Evolutionary conservation across 2,797 vertebrate genomes (phyloP).

Genomic region (Gadopsis bispinosus): DNA sequence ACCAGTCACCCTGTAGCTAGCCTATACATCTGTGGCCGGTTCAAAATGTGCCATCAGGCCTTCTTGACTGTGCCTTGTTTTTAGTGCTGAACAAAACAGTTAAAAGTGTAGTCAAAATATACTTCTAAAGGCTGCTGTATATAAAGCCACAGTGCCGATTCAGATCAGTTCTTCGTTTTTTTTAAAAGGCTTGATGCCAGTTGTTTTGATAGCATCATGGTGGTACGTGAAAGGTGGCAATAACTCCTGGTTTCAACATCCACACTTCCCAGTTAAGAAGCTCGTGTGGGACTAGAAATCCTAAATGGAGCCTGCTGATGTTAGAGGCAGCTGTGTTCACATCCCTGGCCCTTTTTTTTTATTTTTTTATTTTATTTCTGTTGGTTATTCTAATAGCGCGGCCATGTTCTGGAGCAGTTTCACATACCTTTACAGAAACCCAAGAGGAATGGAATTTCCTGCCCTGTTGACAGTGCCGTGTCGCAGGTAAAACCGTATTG

Average conservation of each 20-base stretch:
- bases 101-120: conserved; percentile 48
- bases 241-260: not conserved
- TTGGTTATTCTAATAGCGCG: not conserved
- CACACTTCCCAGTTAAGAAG: not conserved
- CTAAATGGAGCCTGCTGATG: not conserved
- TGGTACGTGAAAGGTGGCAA: conserved; percentile 43
- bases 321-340: not conserved
- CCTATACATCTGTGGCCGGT: not conserved
- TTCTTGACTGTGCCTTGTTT: conserved; percentile 17
- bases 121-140: conserved; percentile 11
- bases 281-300: not conserved
- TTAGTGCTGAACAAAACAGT: conserved; percentile 21
- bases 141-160: conserved; percentile 29
- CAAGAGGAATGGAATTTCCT: conserved; percentile 62
- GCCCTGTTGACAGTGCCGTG: conserved; percentile 18
- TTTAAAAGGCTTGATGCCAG: conserved; percentile 3
- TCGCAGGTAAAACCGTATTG: conserved; percentile 52
- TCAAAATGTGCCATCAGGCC: not conserved
- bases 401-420: conserved; percentile 27
- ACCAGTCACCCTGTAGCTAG: not conserved
- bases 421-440: conserved; percentile 41
- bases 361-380: not conserved
- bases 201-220: conserved; percentile 33
- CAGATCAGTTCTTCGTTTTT: conserved; percentile 36
- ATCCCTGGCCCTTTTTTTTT: not conserved